Evolutionary conservation across 2,797 vertebrate species (phyloP), one percentile per base, ranked within the genome.

Genomic region (Leptoclinus maculatus): DNA sequence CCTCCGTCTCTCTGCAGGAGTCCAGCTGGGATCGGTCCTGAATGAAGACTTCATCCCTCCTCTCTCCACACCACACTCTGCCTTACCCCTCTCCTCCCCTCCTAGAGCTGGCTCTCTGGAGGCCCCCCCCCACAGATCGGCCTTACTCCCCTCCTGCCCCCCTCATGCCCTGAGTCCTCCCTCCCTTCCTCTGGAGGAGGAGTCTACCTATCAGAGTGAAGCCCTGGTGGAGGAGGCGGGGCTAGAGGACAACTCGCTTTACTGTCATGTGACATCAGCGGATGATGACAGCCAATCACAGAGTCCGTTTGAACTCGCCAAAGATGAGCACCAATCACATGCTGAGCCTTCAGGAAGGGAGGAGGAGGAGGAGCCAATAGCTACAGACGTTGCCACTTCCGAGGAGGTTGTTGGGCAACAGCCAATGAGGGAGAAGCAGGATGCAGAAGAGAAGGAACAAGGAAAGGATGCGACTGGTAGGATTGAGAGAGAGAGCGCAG

Each of bases 71-170:
- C 38, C 68, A 49, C 36, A 60, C 17, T 65, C 49, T 66, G 53
- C 74, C 78, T 68, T 59, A 64, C 13, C 36, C 34, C 62, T 2
- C 66, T 32, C 17, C 36, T 68, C 23, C 66, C 17, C 38, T 71
- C 36, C 54, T 51, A 65, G 79, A 89, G 78, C 88, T 38, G 76
- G 80, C 53, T 83, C 84, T 86, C 57, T 43, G 47, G 83, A 83
- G 43, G 69, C 53, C 54, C 62, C 84, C 21, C 63, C 74, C 64
- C 67, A 71, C 65, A 70, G 34, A 36, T 59, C 65, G 58, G 71
- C 82, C 79, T 81, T 79, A 85, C 65, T 43, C 47, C 17, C 39
- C 32, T 66, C 29, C n/a, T 75, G 56, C 56, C 75, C 83, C 7
- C 47, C 71, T 49, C 66, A 32, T 13, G 14, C 54, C 32, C 34